Conservation (phyloP, 2,113 vertebrate species). For the Hyaena hyaena region DNA sequence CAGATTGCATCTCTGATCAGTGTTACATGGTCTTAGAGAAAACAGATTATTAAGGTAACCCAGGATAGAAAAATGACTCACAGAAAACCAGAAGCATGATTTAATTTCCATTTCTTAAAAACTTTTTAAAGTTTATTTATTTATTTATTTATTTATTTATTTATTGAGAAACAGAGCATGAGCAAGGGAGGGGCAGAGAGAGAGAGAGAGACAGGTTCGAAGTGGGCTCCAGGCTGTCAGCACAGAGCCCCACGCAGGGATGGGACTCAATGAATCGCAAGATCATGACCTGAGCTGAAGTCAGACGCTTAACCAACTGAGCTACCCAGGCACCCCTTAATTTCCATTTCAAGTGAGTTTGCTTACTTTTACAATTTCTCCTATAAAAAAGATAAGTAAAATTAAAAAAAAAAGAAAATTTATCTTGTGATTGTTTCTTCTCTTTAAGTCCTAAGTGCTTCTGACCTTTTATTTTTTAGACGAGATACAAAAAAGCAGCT, state of each 20-base stretch:
- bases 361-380: neutral
- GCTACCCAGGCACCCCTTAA: neutral
- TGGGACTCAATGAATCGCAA: no score
- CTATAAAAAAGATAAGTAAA: no score
- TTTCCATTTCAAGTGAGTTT: neutral
- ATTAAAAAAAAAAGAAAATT: neutral
- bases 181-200: no score
- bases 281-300: no score
- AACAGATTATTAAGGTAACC: neutral
- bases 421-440: neutral
- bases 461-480: neutral
- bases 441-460: neutral
- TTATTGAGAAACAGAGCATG: no score
- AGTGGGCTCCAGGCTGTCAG: no score
- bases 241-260: no score
- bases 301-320: no score
- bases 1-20: neutral
- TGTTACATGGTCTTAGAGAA: neutral
- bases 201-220: no score
- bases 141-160: no score
- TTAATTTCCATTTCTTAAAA: neutral
- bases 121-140: no score
- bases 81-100: neutral
- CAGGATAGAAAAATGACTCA: neutral
- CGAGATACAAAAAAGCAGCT: neutral